phyloP scores from a whole-genome alignment of 1,140 invertebrate genomes.

The Bombus terrestris region DNA sequence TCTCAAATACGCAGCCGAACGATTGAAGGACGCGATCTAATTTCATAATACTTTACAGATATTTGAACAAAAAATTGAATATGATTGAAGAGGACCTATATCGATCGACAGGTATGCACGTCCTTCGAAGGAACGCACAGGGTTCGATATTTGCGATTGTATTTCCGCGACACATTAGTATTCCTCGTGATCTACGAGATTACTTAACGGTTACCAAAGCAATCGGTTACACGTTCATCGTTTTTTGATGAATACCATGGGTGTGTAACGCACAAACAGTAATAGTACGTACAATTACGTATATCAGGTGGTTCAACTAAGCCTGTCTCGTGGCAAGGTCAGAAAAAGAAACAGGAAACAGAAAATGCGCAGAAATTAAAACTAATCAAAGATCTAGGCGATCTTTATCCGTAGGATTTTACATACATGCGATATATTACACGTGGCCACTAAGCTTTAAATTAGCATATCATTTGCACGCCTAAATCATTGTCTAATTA shows the following conservation, averaged over 20 bases:
- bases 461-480: background rate
- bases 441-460: no score
- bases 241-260: constrained; percentile 5
- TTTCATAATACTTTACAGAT: no score
- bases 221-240: constrained; percentile 25
- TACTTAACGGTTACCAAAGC: constrained; percentile 50
- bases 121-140: background rate
- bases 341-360: background rate
- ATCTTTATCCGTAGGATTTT: background rate
- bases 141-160: constrained; percentile 23
- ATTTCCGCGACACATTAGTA: constrained; percentile 41
- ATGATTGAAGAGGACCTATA: no score
- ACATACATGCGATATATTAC: no score
- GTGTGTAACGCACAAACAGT: background rate
- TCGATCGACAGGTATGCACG: no score
- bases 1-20: no score
- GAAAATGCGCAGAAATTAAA: background rate
- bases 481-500: background rate
- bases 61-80: background rate
- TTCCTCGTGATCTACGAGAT: constrained; percentile 42
- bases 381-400: background rate
- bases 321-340: background rate
- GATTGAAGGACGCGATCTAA: no score
- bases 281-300: background rate
- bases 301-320: background rate